phyloP scores from a whole-genome alignment of 2,113 vertebrate genomes.

The Syrmaticus mikado region DNA sequence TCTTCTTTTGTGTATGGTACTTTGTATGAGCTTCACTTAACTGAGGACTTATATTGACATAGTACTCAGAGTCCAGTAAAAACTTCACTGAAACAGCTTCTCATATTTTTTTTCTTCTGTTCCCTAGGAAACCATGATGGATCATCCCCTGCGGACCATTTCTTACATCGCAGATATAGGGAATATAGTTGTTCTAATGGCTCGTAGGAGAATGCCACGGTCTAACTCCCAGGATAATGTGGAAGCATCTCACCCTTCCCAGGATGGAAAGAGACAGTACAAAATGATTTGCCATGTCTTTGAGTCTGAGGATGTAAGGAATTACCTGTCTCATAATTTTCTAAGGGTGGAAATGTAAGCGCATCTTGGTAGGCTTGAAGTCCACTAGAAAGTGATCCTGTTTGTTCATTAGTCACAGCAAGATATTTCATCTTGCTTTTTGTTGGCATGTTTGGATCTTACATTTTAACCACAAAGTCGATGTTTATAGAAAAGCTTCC shows the following conservation, averaged over 20 bases:
- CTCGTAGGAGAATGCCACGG: constrained; percentile 89
- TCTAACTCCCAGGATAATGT: constrained; percentile 91
- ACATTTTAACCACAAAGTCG: neutral
- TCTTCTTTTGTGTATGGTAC: neutral
- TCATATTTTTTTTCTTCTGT: neutral
- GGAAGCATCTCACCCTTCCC: constrained; percentile 90
- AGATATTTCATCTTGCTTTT: neutral
- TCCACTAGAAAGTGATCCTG: neutral
- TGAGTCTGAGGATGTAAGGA: constrained; percentile 96
- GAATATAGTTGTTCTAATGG: constrained; percentile 97
- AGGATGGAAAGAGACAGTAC: constrained; percentile 94
- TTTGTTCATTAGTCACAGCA: neutral
- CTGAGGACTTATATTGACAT: neutral
- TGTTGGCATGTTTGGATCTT: neutral
- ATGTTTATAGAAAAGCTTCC: neutral
- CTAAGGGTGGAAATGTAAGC: neutral
- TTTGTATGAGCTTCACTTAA: neutral
- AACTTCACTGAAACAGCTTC: neutral
- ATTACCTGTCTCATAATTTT: constrained; percentile 34
- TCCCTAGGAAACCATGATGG: constrained; percentile 94
- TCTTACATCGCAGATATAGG: constrained; percentile 98
- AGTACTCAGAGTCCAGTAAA: neutral
- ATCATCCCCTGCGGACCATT: constrained; percentile 94
- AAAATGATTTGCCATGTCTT: constrained; percentile 99
- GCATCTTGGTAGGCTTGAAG: neutral